phyloP scores from a whole-genome alignment of 2,888 invertebrate species.

The Drosophila paracracens region DNA sequence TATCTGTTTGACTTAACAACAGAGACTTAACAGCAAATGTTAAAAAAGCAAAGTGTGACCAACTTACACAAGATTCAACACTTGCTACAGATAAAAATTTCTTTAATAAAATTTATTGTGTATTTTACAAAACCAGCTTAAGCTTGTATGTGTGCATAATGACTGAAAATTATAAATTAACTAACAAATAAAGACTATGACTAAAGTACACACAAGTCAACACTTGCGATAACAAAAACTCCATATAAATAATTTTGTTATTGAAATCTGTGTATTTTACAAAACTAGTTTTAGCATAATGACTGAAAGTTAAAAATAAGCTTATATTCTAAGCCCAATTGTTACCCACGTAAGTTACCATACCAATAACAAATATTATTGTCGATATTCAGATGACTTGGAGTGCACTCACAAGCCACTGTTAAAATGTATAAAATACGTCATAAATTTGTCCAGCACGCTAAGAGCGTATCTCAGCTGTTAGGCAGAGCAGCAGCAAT shows the following conservation, averaged over 20 bases:
- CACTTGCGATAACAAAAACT: neutral
- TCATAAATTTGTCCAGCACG: slow-evolving; percentile 15
- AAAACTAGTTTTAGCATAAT: neutral
- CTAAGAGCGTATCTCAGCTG: slow-evolving; percentile 22
- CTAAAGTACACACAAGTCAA: neutral
- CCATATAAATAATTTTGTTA: neutral
- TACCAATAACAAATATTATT: neutral
- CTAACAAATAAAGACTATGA: neutral
- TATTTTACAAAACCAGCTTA: neutral
- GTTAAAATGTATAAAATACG: slow-evolving; percentile 41
- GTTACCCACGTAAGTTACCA: neutral
- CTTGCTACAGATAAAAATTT: neutral
- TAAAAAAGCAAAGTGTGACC: slow-evolving; percentile 17
- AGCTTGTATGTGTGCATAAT: neutral
- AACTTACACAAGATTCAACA: neutral
- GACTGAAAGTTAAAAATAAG: neutral
- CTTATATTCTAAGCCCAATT: neutral
- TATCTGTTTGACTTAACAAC: slow-evolving; percentile 9
- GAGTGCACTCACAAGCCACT: slow-evolving; percentile 12
- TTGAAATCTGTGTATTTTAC: neutral
- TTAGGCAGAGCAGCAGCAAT: slow-evolving; percentile 35
- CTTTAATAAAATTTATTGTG: neutral
- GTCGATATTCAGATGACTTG: slow-evolving; percentile 11
- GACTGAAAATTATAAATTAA: neutral
- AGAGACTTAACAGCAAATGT: neutral